A percentile compares a stretch with the other conserved stretches of the same genome.
Evolutionary conservation across 2,888 invertebrate genomes (phyloP).

Genomic region (Pristionchus japonicus): DNA sequence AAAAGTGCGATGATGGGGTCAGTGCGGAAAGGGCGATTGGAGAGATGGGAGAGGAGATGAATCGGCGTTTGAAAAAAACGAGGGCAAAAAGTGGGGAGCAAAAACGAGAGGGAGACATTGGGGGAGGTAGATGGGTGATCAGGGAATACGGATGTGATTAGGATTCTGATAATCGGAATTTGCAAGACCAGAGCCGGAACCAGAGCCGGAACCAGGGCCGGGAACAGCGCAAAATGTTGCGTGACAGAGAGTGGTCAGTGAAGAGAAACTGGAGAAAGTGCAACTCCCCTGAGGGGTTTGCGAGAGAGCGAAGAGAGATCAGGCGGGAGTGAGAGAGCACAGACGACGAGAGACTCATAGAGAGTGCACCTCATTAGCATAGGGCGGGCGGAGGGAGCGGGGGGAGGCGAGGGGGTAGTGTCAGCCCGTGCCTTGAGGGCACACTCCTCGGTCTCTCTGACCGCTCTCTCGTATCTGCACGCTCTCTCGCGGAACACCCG

Average conservation of each 20-base stretch:
- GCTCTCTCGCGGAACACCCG: slow-evolving; percentile 15
- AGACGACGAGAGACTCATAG: slow-evolving; percentile 6
- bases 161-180: no score
- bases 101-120: background rate
- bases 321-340: background rate
- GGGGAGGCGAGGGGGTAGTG: background rate
- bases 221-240: slow-evolving; percentile 26
- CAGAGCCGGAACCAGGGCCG: background rate
- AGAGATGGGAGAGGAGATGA: background rate
- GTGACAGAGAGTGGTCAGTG: background rate
- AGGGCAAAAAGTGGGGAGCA: background rate
- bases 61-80: background rate
- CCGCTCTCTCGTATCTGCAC: background rate
- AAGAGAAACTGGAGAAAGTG: slow-evolving; percentile 10
- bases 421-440: slow-evolving; percentile 43
- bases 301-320: background rate
- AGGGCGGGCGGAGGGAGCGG: background rate
- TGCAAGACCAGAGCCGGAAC: no score
- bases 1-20: slow-evolving; percentile 1
- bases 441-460: background rate
- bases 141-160: no score
- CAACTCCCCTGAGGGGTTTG: slow-evolving; percentile 33
- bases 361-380: slow-evolving; percentile 42
- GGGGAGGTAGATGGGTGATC: background rate
- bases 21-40: background rate